A percentile compares a stretch with the other conserved stretches of the same genome.
These are phyloP conservation scores for Turdus rufiventris DNA, from an alignment of 2,113 vertebrate species.

Conservation along the genomic window DNA sequence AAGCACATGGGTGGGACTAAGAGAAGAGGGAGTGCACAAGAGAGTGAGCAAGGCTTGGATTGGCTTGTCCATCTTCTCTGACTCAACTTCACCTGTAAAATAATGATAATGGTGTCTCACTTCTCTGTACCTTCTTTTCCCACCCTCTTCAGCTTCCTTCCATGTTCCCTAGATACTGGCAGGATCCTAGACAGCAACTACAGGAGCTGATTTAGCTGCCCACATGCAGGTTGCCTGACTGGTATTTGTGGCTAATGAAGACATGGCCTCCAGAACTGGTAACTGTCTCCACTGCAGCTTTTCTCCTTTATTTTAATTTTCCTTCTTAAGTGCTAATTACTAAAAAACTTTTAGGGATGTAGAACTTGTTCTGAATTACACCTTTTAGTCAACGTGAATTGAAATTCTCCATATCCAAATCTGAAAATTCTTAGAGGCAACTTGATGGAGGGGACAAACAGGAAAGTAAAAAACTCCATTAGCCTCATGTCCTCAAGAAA, in stretches of 20 bases:
- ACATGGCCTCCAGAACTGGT: not conserved
- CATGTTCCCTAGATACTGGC: not conserved
- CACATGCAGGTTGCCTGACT: not conserved
- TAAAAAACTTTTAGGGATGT: not conserved
- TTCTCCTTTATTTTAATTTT: not conserved
- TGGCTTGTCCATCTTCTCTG: not conserved
- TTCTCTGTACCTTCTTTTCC: not conserved
- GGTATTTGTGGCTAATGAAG: not conserved
- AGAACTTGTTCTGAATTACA: not conserved
- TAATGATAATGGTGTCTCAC: not conserved
- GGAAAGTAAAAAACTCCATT: not conserved
- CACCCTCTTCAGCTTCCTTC: not conserved
- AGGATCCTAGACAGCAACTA: not conserved
- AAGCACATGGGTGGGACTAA: not conserved
- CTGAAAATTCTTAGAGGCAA: not conserved
- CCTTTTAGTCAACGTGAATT: not conserved
- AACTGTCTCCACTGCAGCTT: not conserved
- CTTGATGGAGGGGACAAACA: not conserved
- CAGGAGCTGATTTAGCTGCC: not conserved
- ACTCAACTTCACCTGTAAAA: not conserved
- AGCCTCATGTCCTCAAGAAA: not conserved
- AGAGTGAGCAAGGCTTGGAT: not conserved
- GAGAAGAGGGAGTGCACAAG: accelerated
- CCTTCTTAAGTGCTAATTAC: not conserved
- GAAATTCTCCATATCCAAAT: not conserved